Evolutionary conservation across 2,797 vertebrate species (phyloP), one percentile per base, ranked within the genome.

Genomic region (Amblyraja radiata): DNA sequence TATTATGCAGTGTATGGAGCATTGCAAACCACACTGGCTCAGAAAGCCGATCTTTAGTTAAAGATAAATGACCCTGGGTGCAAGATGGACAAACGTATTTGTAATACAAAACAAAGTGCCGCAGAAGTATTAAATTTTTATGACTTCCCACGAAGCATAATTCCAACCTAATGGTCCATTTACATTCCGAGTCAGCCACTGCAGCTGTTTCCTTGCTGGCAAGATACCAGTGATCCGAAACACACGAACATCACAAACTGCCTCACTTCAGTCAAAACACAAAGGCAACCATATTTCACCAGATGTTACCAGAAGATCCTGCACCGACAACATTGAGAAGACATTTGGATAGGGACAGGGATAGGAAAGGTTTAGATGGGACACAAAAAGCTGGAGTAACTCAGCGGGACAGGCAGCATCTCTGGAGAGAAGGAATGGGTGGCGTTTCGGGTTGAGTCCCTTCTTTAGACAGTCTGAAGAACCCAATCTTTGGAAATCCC

Each of bases 81-180:
- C 28, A 86, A 16, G 28, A 32, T 36, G n/a, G 63, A 21, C 61
- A 18, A 88, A 88, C 68, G 84, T 14, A 14, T 63, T 32, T 14
- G 61, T 68, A 36, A 88, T 88, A 68, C 61, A 88, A 88, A 14
- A 88, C 84, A 63, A 36, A 36, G n/a, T 88, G 84, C n/a, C 61
- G 36, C n/a, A 32, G 63, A 88, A n/a, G 16, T 9, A 68, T 88
- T 32, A 88, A 68, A 88, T 68, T 68, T 9, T 32, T 88, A 65
- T 23, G 61, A 88, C 36, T 68, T 88, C 21, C 84, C 16, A 88
- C 63, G 68, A 68, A 88, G 16, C 32, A 88, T 63, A 68, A 68
- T 88, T 36, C 84, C 32, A 88, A 68, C 36, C 84, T 68, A 88
- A 68, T 68, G 65, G 61, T 68, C n/a, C 84, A 88, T 88, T 88